These are phyloP conservation scores for Corynorhinus townsendii DNA, from an alignment of 2,113 vertebrate genomes.

Conservation along the genomic window DNA sequence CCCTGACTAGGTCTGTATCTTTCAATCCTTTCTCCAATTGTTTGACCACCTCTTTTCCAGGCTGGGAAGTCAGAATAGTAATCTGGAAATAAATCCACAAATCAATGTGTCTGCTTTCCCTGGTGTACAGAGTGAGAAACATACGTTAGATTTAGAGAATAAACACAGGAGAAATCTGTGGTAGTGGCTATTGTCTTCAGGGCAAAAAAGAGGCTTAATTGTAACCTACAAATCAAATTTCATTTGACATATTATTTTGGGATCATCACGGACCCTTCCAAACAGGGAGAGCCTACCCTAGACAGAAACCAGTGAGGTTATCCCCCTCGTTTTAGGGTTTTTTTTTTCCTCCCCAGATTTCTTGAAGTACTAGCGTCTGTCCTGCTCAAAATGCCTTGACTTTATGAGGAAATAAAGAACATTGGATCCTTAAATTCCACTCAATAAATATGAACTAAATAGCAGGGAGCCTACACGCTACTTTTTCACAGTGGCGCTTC, in stretches of 20 bases:
- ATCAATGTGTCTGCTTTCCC: background rate
- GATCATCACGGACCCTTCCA: background rate
- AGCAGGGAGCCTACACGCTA: background rate
- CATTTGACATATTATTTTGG: background rate
- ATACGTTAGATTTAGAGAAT: background rate
- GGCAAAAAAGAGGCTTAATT: background rate
- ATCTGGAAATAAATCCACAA: constrained; percentile 82
- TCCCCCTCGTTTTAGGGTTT: background rate
- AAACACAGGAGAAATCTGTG: background rate
- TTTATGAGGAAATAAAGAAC: background rate
- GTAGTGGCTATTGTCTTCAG: background rate
- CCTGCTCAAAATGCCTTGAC: background rate
- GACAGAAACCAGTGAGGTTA: background rate
- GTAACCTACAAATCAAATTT: constrained; percentile 32
- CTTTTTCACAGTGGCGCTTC: background rate
- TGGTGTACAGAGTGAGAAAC: background rate
- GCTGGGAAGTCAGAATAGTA: constrained; percentile 88
- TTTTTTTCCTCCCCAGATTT: background rate
- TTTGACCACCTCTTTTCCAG: constrained; percentile 79
- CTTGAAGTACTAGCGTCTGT: background rate
- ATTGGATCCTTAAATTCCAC: background rate
- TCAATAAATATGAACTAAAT: background rate
- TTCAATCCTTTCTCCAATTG: constrained; percentile 86
- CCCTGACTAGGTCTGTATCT: constrained; percentile 81
- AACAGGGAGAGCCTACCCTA: background rate